phyloP scores from a whole-genome alignment of 2,797 vertebrate genomes.

The Coracias cyanogaster region DNA sequence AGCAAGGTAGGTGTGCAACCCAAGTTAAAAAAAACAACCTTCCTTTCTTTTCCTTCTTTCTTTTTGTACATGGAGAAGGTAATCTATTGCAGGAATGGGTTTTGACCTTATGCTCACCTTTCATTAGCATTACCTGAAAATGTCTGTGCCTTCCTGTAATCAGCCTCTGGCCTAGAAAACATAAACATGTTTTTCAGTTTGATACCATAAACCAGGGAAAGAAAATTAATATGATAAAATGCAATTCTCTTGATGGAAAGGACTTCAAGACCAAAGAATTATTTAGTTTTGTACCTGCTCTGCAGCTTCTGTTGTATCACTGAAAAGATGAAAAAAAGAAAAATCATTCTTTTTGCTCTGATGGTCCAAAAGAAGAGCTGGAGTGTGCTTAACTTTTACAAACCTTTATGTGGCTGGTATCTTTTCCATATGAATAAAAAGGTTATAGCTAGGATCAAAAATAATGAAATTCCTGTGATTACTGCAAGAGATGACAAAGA shows the following conservation, averaged over 20 bases:
- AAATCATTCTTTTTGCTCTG: background rate
- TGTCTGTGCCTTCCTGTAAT: slow-evolving; percentile 78
- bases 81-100: background rate
- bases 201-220: background rate
- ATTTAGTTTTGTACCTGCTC: slow-evolving; percentile 74
- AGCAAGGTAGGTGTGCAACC: background rate
- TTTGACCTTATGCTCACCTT: background rate
- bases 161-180: slow-evolving; percentile 76
- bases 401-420: slow-evolving; percentile 91
- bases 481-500: slow-evolving; percentile 84
- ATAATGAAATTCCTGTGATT: slow-evolving; percentile 87
- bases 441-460: slow-evolving; percentile 87
- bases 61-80: background rate
- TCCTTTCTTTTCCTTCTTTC: background rate
- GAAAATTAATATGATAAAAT: background rate
- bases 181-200: slow-evolving; percentile 48
- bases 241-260: background rate
- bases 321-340: slow-evolving; percentile 34
- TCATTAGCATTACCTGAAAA: slow-evolving; percentile 79
- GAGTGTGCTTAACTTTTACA: background rate
- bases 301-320: slow-evolving; percentile 77
- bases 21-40: background rate
- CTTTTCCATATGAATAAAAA: slow-evolving; percentile 88
- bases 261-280: background rate
- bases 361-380: background rate